phyloP scores from a whole-genome alignment of 2,113 vertebrate genomes.

The Grallaria varia region DNA sequence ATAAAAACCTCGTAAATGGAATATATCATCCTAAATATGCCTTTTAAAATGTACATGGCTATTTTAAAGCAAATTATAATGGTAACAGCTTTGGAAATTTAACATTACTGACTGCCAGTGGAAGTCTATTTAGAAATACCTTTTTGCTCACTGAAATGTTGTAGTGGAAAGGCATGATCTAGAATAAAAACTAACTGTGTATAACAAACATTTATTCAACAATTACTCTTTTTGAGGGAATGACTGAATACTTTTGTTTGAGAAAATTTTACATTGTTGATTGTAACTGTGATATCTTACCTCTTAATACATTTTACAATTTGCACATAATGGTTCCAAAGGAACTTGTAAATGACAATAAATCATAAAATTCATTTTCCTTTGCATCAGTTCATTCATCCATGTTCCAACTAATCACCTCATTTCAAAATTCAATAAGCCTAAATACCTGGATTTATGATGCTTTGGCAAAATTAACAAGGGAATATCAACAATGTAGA shows the following conservation, averaged over 20 bases:
- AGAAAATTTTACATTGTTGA: slow-evolving; percentile 72
- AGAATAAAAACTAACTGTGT: slow-evolving; percentile 73
- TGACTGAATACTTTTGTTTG: slow-evolving; percentile 50
- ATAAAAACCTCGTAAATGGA: not conserved
- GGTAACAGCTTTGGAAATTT: not conserved
- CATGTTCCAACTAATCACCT: slow-evolving; percentile 81
- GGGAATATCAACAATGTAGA: slow-evolving; percentile 76
- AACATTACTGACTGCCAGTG: not conserved
- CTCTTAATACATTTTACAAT: slow-evolving; percentile 78
- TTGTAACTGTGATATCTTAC: slow-evolving; percentile 75
- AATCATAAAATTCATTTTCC: slow-evolving; percentile 87
- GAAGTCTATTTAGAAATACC: not conserved
- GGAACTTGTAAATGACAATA: slow-evolving; percentile 76
- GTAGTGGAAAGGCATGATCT: slow-evolving; percentile 23
- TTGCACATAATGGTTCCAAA: slow-evolving; percentile 76
- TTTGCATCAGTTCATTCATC: slow-evolving; percentile 81
- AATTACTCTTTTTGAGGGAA: slow-evolving; percentile 63
- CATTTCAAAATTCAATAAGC: slow-evolving; percentile 87
- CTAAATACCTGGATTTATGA: slow-evolving; percentile 88
- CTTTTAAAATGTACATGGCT: not conserved
- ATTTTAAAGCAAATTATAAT: not conserved
- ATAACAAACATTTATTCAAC: slow-evolving; percentile 73
- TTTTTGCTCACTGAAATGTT: slow-evolving; percentile 18
- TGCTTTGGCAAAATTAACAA: slow-evolving; percentile 80
- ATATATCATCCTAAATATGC: not conserved